These are phyloP conservation scores for Anoplolepis gracilipes DNA, from an alignment of 1,140 invertebrate species.

Conservation along the genomic window DNA sequence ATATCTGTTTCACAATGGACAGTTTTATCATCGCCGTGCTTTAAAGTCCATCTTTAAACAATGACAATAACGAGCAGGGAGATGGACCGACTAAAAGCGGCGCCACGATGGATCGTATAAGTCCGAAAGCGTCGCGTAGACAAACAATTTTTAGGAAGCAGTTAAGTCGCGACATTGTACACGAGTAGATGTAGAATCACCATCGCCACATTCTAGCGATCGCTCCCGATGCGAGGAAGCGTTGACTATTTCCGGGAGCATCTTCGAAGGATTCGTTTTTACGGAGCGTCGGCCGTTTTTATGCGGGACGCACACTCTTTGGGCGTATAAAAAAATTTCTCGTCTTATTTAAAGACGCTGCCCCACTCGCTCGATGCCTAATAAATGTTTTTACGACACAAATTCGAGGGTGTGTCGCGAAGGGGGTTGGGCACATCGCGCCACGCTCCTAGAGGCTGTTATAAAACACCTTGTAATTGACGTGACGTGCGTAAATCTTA, in stretches of 20 bases:
- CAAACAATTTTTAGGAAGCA: slow-evolving; percentile 82
- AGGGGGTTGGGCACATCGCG: slow-evolving; percentile 60
- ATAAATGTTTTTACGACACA: slow-evolving; percentile 85
- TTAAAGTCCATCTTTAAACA: slow-evolving; percentile 69
- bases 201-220: slow-evolving; percentile 44
- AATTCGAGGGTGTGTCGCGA: slow-evolving; percentile 79
- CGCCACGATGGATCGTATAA: slow-evolving; percentile 67
- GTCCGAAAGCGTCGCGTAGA: slow-evolving; percentile 71
- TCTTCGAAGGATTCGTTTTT: slow-evolving; percentile 69
- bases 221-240: slow-evolving; percentile 53
- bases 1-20: slow-evolving; percentile 4
- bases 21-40: slow-evolving; percentile 47
- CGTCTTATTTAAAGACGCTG: slow-evolving; percentile 83
- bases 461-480: slow-evolving; percentile 86
- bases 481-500: slow-evolving; percentile 83
- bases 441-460: slow-evolving; percentile 71
- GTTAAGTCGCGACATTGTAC: slow-evolving; percentile 74
- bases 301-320: slow-evolving; percentile 72
- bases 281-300: slow-evolving; percentile 66
- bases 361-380: slow-evolving; percentile 71
- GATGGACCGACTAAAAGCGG: slow-evolving; percentile 45
- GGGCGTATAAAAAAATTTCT: slow-evolving; percentile 79
- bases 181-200: background rate
- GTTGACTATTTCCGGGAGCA: slow-evolving; percentile 67
- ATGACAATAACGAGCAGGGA: slow-evolving; percentile 36